Evolutionary conservation across 1,140 invertebrate genomes (phyloP).

Genomic region (Tribolium castaneum): DNA sequence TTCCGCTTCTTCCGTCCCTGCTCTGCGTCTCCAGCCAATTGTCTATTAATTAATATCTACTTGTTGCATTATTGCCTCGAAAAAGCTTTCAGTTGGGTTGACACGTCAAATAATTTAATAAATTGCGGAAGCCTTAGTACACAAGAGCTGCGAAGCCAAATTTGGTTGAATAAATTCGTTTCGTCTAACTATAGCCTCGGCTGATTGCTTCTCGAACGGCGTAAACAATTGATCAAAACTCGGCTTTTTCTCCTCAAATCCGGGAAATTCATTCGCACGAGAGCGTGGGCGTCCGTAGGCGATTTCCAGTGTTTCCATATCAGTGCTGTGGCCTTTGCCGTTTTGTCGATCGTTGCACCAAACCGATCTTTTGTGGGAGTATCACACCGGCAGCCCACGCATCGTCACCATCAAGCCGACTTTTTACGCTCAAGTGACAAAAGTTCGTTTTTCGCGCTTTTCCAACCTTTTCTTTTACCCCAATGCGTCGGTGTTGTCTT

Average conservation of each 20-base stretch:
- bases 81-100: background rate
- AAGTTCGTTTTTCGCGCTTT: slow-evolving; percentile 31
- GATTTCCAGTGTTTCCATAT: slow-evolving; percentile 35
- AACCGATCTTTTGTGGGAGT: slow-evolving; percentile 2
- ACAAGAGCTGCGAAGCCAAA: background rate
- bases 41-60: background rate
- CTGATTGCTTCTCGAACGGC: background rate
- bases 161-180: background rate
- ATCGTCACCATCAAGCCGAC: background rate
- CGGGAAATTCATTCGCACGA: slow-evolving; percentile 7
- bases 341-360: slow-evolving; percentile 35
- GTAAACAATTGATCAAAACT: background rate
- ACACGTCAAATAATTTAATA: background rate
- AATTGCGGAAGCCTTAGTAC: background rate
- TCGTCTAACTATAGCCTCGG: background rate
- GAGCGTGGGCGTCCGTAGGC: slow-evolving; percentile 28
- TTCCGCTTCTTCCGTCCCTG: background rate
- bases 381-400: background rate
- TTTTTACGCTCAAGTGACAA: background rate
- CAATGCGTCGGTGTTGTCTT: slow-evolving; percentile 42
- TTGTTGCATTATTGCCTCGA: background rate
- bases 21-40: background rate
- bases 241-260: background rate
- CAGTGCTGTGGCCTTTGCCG: background rate
- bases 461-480: slow-evolving; percentile 35